These are phyloP conservation scores for Calliopsis andreniformis DNA, from an alignment of 1,140 invertebrate species.

Conservation along the genomic window DNA sequence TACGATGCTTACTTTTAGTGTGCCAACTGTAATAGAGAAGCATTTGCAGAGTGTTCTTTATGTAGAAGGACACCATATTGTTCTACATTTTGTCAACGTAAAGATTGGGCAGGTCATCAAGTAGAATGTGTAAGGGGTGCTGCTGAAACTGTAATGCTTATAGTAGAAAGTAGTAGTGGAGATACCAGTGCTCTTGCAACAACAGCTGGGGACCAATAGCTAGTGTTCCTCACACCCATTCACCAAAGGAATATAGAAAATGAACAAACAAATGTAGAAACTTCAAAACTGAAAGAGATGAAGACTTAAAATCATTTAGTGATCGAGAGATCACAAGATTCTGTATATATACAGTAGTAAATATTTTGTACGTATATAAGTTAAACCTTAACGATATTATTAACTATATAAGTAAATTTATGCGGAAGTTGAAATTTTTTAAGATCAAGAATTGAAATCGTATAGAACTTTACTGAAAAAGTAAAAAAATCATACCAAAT, in stretches of 20 bases:
- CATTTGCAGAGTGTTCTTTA: constrained; percentile 91
- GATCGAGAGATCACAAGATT: constrained; percentile 16
- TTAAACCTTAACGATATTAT: constrained; percentile 27
- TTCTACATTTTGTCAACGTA: constrained; percentile 92
- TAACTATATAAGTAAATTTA: constrained; percentile 4
- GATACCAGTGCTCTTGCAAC: constrained; percentile 71
- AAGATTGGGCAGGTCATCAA: constrained; percentile 93
- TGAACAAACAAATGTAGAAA: constrained; percentile 53
- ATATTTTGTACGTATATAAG: constrained; percentile 42
- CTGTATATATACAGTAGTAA: constrained; percentile 48
- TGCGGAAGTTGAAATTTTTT: constrained; percentile 20
- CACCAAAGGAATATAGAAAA: constrained; percentile 63
- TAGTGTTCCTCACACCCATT: constrained; percentile 73
- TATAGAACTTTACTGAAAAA: constrained; percentile 15
- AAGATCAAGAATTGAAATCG: constrained; percentile 6
- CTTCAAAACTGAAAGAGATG: constrained; percentile 36
- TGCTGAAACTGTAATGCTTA: constrained; percentile 83
- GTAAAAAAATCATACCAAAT: constrained; percentile 24
- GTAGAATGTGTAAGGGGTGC: constrained; percentile 89
- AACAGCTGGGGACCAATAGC: constrained; percentile 76
- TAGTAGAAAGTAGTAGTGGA: constrained; percentile 81
- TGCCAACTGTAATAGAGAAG: constrained; percentile 93
- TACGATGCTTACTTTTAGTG: constrained; percentile 83
- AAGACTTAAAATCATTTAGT: constrained; percentile 49
- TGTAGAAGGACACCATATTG: constrained; percentile 93